Percentiles rank a stretch among this genome's conserved stretches.
Evolutionary conservation across 2,888 invertebrate genomes (phyloP).

Genomic region (Odontocerum albicorne): DNA sequence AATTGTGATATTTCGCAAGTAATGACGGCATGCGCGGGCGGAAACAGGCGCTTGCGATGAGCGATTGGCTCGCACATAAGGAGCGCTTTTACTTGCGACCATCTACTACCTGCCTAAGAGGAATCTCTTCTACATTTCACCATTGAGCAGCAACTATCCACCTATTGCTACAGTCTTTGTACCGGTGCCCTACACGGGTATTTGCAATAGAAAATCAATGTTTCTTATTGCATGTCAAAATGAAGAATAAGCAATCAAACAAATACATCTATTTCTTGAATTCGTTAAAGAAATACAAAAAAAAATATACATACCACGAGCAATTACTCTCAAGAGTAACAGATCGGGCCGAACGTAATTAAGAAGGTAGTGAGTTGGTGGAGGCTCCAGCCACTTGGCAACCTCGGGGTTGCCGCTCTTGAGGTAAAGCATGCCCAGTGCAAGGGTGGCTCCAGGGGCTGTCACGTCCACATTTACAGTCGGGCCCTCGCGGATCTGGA

Average conservation of each 20-base stretch:
- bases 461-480: slow-evolving; percentile 94
- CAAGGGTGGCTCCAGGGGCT: slow-evolving; percentile 92
- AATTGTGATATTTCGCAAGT: too few relatives aligned
- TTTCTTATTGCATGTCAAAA: background rate
- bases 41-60: too few relatives aligned
- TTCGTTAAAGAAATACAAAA: too few relatives aligned
- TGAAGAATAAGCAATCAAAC: background rate
- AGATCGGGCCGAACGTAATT: slow-evolving; percentile 93
- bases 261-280: too few relatives aligned
- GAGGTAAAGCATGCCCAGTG: slow-evolving; percentile 91
- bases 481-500: slow-evolving; percentile 88
- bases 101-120: too few relatives aligned
- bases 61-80: too few relatives aligned
- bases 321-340: slow-evolving; percentile 77
- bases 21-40: too few relatives aligned
- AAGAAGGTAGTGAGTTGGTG: slow-evolving; percentile 85
- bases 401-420: slow-evolving; percentile 81
- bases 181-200: too few relatives aligned
- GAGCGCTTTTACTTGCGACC: too few relatives aligned
- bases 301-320: slow-evolving; percentile 59
- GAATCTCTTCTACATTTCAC: too few relatives aligned
- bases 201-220: background rate
- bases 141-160: too few relatives aligned
- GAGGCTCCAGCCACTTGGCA: slow-evolving; percentile 89
- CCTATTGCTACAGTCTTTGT: too few relatives aligned